A percentile compares a stretch with the other conserved stretches of the same genome.
Evolutionary conservation across 2,797 vertebrate genomes (phyloP).

Genomic region (Poeciliopsis paucimaculata): DNA sequence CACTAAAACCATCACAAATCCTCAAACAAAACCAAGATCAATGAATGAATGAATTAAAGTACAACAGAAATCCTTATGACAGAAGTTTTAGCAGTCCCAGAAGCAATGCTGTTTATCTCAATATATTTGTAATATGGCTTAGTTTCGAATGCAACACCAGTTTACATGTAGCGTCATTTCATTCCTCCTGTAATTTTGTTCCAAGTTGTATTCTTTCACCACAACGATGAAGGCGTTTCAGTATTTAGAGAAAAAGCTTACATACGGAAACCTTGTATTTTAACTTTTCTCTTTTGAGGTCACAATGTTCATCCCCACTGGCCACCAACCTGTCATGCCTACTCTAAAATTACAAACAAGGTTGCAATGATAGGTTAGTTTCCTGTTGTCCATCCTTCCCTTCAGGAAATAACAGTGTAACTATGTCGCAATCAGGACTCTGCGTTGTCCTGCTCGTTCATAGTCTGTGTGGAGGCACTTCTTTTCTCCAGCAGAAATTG

Average conservation of each 20-base stretch:
- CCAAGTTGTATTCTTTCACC: no score
- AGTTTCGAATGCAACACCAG: neutral
- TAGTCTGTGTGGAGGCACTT: conserved; percentile 23
- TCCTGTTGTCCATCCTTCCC: conserved; percentile 49
- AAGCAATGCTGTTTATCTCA: neutral
- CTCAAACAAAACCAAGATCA: neutral
- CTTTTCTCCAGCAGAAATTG: conserved; percentile 64
- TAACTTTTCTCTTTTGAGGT: conserved; percentile 36
- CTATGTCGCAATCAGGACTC: conserved; percentile 56
- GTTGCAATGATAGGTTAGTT: conserved; percentile 54
- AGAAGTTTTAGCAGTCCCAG: neutral
- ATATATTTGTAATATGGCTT: neutral
- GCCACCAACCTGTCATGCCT: conserved; percentile 49
- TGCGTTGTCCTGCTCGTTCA: conserved; percentile 37
- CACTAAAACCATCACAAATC: neutral
- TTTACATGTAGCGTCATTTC: neutral
- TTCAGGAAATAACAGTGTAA: conserved; percentile 46
- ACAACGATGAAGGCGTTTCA: neutral
- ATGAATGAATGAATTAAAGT: neutral
- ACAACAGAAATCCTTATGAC: neutral
- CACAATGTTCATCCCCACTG: conserved; percentile 30
- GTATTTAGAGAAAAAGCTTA: conserved; percentile 15
- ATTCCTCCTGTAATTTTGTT: neutral
- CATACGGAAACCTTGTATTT: conserved; percentile 26
- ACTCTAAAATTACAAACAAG: conserved; percentile 70